Evolutionary conservation across 2,888 invertebrate genomes (phyloP).

Genomic region (Drosophila meridiana): DNA sequence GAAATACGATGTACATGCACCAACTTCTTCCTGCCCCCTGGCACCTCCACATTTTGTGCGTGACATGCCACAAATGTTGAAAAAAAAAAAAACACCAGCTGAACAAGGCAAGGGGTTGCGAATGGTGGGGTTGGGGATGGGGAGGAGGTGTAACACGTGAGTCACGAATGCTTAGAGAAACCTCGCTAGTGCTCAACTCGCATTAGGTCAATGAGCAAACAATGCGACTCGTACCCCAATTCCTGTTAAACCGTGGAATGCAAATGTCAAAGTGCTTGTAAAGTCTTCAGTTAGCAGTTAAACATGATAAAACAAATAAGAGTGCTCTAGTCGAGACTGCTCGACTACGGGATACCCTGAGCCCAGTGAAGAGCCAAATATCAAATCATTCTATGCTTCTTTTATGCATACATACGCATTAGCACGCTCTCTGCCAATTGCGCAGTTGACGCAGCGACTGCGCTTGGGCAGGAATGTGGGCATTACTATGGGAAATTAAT

Average conservation of each 20-base stretch:
- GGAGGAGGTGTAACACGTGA: neutral
- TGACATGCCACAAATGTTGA: conserved; percentile 32
- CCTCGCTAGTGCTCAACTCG: conserved; percentile 37
- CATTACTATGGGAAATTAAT: too few relatives aligned
- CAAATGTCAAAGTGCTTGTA: neutral
- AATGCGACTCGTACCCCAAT: neutral
- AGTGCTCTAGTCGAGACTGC: too few relatives aligned
- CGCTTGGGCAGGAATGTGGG: too few relatives aligned
- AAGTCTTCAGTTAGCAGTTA: neutral
- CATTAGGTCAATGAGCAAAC: conserved; percentile 33
- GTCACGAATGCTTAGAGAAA: conserved; percentile 9
- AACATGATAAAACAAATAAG: neutral
- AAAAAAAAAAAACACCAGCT: conserved; percentile 6
- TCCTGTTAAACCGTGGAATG: neutral
- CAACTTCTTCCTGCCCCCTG: neutral
- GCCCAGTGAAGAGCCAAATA: too few relatives aligned
- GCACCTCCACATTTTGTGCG: conserved; percentile 9
- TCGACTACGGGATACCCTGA: too few relatives aligned
- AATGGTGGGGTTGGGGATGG: neutral
- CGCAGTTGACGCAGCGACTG: too few relatives aligned
- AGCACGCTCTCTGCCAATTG: too few relatives aligned
- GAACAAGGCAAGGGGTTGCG: neutral
- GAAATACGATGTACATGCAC: neutral
- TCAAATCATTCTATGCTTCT: too few relatives aligned
- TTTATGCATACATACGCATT: too few relatives aligned